These are phyloP conservation scores for Heliconius himera DNA, from an alignment of 1,140 invertebrate species.

Conservation along the genomic window DNA sequence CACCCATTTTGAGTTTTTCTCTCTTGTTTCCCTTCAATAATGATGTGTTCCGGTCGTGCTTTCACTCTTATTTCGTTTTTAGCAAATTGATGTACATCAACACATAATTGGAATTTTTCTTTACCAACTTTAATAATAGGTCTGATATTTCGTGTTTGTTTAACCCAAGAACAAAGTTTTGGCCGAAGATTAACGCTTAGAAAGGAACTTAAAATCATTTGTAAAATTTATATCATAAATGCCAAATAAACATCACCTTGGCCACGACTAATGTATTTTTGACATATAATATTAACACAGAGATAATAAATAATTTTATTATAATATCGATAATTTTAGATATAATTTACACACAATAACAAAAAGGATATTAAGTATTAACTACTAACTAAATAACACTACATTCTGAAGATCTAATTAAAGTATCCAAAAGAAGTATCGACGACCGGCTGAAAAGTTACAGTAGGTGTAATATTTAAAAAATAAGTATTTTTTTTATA, in stretches of 20 bases:
- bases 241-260: slow-evolving; percentile 8
- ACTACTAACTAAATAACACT: no score
- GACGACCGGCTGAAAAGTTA: no score
- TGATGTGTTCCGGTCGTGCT: slow-evolving; percentile 61
- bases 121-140: slow-evolving; percentile 63
- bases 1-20: slow-evolving; percentile 56
- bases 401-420: no score
- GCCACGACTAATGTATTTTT: neutral
- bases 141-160: slow-evolving; percentile 50
- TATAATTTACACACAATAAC: neutral
- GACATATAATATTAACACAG: slow-evolving; percentile 5
- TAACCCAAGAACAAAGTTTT: slow-evolving; percentile 44
- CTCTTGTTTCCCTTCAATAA: slow-evolving; percentile 72
- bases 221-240: slow-evolving; percentile 1
- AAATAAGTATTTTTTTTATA: no score
- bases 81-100: slow-evolving; percentile 62
- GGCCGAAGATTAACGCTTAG: slow-evolving; percentile 39
- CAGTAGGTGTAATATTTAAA: no score
- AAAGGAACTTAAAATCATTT: slow-evolving; percentile 47
- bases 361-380: no score
- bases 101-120: slow-evolving; percentile 62
- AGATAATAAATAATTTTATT: neutral
- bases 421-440: no score
- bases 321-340: neutral
- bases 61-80: slow-evolving; percentile 71